Conservation (phyloP, 2,888 invertebrate species). For the Lasioglossum figueresi region DNA sequence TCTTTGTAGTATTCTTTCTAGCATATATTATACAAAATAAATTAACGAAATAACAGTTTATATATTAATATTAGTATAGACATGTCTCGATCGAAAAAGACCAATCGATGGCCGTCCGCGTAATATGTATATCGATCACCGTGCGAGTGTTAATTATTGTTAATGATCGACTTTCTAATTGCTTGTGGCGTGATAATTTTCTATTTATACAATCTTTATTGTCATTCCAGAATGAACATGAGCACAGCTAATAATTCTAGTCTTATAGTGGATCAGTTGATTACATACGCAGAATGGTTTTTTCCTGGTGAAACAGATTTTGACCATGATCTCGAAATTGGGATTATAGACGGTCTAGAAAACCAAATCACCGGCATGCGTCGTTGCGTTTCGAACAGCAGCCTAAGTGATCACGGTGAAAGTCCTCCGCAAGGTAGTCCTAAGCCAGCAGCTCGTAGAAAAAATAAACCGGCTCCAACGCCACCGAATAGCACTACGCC, state of each 20-base stretch:
- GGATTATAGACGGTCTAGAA: slow-evolving; percentile 78
- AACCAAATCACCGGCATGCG: slow-evolving; percentile 76
- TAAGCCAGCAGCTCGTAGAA: slow-evolving; percentile 89
- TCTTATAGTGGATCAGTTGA: slow-evolving; percentile 93
- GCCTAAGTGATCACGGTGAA: slow-evolving; percentile 88
- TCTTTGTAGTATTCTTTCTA: no score
- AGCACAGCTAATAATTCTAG: slow-evolving; percentile 92
- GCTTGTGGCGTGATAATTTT: slow-evolving; percentile 10
- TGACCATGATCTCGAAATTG: slow-evolving; percentile 85
- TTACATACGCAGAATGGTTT: slow-evolving; percentile 92
- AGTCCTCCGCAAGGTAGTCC: slow-evolving; percentile 90
- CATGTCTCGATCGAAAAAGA: background rate
- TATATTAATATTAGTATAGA: no score
- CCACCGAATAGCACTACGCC: slow-evolving; percentile 86
- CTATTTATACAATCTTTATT: slow-evolving; percentile 15
- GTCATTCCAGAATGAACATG: slow-evolving; percentile 88
- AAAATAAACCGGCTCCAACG: slow-evolving; percentile 91
- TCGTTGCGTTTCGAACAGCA: slow-evolving; percentile 88
- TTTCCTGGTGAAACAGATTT: slow-evolving; percentile 92
- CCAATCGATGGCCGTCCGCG: background rate
- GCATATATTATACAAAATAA: no score
- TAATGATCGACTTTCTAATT: background rate
- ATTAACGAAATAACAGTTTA: no score
- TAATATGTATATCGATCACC: background rate
- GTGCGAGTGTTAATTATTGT: background rate